A percentile compares a stretch with the other conserved stretches of the same genome.
phyloP scores from a whole-genome alignment of 2,113 vertebrate genomes.

The Lophius piscatorius region DNA sequence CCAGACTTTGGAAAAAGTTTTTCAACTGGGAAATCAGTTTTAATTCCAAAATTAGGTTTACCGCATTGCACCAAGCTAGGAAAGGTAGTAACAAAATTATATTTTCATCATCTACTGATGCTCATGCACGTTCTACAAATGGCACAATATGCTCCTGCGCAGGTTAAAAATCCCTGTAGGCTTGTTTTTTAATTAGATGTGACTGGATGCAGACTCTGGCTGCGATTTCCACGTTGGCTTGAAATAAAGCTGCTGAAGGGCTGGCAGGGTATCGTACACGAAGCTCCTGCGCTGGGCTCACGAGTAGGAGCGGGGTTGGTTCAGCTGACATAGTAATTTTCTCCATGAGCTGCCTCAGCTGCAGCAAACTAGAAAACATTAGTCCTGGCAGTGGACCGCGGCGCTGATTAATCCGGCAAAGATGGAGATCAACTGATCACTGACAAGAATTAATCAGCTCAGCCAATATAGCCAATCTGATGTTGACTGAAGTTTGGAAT shows the following conservation, averaged over 20 bases:
- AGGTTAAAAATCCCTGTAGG: not conserved
- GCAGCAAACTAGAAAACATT: constrained; percentile 11
- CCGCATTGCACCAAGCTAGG: too few species aligned
- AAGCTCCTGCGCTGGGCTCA: constrained; percentile 19
- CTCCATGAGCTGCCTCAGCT: constrained; percentile 30
- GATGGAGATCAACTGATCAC: constrained; percentile 22
- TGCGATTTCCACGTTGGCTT: constrained; percentile 9
- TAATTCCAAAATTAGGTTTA: too few species aligned
- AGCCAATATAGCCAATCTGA: constrained; percentile 21
- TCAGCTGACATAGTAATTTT: constrained; percentile 29
- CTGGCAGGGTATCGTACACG: constrained; percentile 18
- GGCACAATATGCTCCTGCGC: not conserved
- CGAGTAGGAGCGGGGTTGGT: constrained; percentile 20
- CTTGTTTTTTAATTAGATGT: not conserved
- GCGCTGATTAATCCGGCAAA: constrained; percentile 40
- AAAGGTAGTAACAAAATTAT: too few species aligned
- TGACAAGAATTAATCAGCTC: constrained; percentile 7
- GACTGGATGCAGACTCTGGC: not conserved
- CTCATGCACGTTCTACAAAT: not conserved
- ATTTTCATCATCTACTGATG: not conserved
- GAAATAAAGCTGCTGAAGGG: not conserved
- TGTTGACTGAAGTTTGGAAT: constrained; percentile 5
- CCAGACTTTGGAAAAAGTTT: too few species aligned
- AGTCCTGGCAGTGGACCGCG: constrained; percentile 25
- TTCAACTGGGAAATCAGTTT: too few species aligned